Evolutionary conservation across 1,140 invertebrate genomes (phyloP).

Genomic region (Rhagoletis zephyria): DNA sequence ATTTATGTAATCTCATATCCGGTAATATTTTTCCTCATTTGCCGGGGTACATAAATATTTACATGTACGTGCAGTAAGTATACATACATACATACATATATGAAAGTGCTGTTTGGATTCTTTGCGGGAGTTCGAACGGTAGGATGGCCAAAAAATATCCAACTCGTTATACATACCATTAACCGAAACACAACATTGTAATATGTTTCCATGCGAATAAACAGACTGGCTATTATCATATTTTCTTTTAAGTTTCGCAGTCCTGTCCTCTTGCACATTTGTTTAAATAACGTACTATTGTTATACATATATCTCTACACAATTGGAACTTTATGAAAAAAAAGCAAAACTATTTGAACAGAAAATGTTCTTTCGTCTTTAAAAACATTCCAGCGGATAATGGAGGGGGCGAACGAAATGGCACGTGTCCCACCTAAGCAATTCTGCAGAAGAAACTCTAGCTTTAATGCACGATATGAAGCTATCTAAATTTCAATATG

Average conservation of each 20-base stretch:
- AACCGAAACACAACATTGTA: background rate
- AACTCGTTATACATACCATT: slow-evolving; percentile 8
- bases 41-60: background rate
- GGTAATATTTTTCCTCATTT: slow-evolving; percentile 22
- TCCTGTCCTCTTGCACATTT: background rate
- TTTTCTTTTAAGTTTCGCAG: background rate
- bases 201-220: slow-evolving; percentile 19
- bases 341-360: too few relatives aligned
- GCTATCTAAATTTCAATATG: too few relatives aligned
- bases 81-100: background rate
- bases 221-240: slow-evolving; percentile 28
- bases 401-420: too few relatives aligned
- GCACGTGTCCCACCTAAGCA: too few relatives aligned
- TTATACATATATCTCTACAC: too few relatives aligned
- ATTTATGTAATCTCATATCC: background rate
- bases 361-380: too few relatives aligned
- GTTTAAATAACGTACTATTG: too few relatives aligned
- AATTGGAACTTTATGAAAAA: too few relatives aligned
- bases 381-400: too few relatives aligned
- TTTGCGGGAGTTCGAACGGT: background rate
- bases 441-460: too few relatives aligned
- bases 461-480: too few relatives aligned
- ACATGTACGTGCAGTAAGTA: background rate
- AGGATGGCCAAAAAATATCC: slow-evolving; percentile 7
- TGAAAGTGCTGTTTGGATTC: background rate